Base-by-base conservation (phyloP, 2,888 invertebrate species). In the Vesta saturnalis region DNA sequence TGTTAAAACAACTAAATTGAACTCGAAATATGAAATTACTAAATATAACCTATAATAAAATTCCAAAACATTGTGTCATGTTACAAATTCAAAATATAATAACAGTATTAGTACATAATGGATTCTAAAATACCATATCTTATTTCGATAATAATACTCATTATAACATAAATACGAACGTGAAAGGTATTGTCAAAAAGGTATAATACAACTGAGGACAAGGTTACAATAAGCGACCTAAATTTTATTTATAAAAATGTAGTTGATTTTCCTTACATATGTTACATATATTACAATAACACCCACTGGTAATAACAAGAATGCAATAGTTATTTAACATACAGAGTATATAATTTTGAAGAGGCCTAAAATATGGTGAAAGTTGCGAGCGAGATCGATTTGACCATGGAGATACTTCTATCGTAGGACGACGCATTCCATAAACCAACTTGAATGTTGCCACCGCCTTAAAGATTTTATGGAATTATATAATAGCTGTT, bases 331-430 rank as follows among this genome's bases (percentile, higher is more conserved):
- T 52, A 52, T 52, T 74, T 74, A 71, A 64, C 64, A 60, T 66
- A 73, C 70, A 68, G 71, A 72, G 71, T 69, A 66, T 74, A 70
- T 74, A 73, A 74, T 74, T 74, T 73, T 52, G 74, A 73, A 71
- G 70, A 71, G 70, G 68, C 67, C 66, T 67, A 73, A 65, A 67
- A 65, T 69, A 70, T 65, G 71, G 74, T 71, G 74, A 74, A 76
- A 76, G 76, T 74, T 74, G 68, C 65, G 67, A 69, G 70, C 72
- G 73, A 72, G 72, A 73, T 71, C 72, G 54, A 62, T 69, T 70
- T 47, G 61, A 60, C 57, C 49, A 47, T 69, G 57, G 70, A 55
- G 60, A 64, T 64, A 67, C 60, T 49, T 65, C 23, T n/a, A 67
- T 52, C 52, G 70, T 70, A 64, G 70, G 70, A 70, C 70, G 67